A percentile compares a stretch with the other conserved stretches of the same genome.
phyloP scores from a whole-genome alignment of 2,113 vertebrate genomes.

The Rhynchopsitta pachyrhyncha region DNA sequence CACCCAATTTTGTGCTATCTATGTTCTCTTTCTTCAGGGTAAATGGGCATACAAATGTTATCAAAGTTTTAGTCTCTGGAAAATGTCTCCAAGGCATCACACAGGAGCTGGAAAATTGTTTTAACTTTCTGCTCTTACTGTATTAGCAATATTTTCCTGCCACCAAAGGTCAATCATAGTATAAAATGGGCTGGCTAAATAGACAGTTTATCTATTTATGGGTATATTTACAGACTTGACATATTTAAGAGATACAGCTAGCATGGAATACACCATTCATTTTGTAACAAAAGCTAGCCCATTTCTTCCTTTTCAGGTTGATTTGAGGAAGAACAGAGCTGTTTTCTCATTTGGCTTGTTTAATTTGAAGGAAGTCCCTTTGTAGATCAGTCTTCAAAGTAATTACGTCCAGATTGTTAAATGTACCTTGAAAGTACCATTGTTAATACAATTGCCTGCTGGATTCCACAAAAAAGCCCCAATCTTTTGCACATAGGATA shows the following conservation, averaged over 20 bases:
- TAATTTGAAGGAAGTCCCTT: not conserved
- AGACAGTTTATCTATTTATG: not conserved
- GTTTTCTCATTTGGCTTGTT: not conserved
- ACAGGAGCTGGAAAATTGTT: not conserved
- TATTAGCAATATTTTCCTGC: not conserved
- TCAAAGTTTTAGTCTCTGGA: not conserved
- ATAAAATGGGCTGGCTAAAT: not conserved
- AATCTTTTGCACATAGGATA: not conserved
- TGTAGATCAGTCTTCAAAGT: not conserved
- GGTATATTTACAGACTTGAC: not conserved
- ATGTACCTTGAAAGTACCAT: not conserved
- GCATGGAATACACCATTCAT: not conserved
- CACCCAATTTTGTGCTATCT: not conserved
- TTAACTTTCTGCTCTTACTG: not conserved
- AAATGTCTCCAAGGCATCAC: not conserved
- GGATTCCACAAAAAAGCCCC: not conserved
- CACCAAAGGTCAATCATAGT: not conserved
- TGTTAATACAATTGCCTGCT: not conserved
- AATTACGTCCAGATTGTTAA: not conserved
- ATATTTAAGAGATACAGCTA: not conserved
- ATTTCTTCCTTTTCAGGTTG: not conserved
- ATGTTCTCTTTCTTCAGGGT: not conserved
- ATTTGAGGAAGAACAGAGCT: not conserved
- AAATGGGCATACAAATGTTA: not conserved
- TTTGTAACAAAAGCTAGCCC: not conserved